phyloP scores from a whole-genome alignment of 2,797 vertebrate species.

The Echiichthys vipera region DNA sequence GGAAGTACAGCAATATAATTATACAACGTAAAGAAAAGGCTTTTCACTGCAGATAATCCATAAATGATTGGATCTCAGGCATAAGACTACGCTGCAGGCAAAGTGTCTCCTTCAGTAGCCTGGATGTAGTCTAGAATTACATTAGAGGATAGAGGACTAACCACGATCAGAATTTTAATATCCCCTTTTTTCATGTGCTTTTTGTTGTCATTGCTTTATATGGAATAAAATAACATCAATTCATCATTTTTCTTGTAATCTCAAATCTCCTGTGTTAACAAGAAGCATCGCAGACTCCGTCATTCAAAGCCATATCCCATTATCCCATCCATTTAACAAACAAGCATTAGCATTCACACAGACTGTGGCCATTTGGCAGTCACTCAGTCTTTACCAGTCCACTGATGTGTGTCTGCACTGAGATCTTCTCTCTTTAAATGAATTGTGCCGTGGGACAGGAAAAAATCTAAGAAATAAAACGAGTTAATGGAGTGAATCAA shows the following conservation, averaged over 20 bases:
- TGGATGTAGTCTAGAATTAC: conserved; percentile 42
- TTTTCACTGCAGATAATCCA: conserved; percentile 26
- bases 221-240: neutral
- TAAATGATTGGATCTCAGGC: conserved; percentile 23
- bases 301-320: conserved; percentile 38
- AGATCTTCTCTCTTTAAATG: conserved; percentile 56
- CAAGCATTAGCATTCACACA: conserved; percentile 41
- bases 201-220: neutral
- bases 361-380: conserved; percentile 49
- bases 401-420: conserved; percentile 41
- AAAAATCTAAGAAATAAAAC: conserved; percentile 62
- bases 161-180: conserved; percentile 18
- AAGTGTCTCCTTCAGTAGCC: conserved; percentile 22
- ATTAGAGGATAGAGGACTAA: conserved; percentile 17
- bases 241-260: conserved; percentile 4
- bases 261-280: neutral
- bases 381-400: conserved; percentile 56
- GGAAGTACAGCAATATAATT: conserved; percentile 2
- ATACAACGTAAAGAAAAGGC: conserved; percentile 6
- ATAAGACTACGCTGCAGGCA: neutral
- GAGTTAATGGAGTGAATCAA: conserved; percentile 76
- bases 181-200: neutral
- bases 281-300: conserved; percentile 4
- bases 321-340: conserved; percentile 53
- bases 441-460: conserved; percentile 59